Evolutionary conservation across 2,888 invertebrate genomes (phyloP).

Genomic region (Isotomurus palustris): DNA sequence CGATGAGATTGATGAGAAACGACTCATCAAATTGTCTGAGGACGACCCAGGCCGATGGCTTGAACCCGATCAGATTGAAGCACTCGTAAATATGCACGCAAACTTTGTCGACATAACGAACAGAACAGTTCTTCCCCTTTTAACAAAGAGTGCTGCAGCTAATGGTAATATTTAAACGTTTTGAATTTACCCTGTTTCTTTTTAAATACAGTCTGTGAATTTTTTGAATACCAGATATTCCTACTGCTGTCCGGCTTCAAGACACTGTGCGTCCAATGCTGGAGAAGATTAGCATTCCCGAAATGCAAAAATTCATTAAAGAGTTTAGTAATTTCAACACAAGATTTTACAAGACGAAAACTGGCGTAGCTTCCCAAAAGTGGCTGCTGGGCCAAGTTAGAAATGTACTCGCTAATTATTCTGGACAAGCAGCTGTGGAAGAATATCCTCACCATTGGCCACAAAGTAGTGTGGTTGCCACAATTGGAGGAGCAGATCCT

Average conservation of each 20-base stretch:
- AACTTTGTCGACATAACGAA: constrained; percentile 23
- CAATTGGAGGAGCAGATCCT: constrained; percentile 21
- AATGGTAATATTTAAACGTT: too few species aligned
- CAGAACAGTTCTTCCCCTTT: not conserved
- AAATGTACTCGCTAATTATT: not conserved
- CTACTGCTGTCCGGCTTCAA: not conserved
- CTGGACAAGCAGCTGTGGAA: constrained; percentile 4
- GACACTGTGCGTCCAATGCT: not conserved
- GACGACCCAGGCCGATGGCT: constrained; percentile 22
- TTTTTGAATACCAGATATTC: not conserved
- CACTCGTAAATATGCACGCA: constrained; percentile 3
- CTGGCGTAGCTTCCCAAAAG: constrained; percentile 10
- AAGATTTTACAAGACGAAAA: not conserved
- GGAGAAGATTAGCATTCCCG: not conserved
- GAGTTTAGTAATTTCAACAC: not conserved
- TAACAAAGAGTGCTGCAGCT: too few species aligned
- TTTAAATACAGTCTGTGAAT: too few species aligned
- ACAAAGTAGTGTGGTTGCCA: constrained; percentile 23
- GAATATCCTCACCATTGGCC: constrained; percentile 8
- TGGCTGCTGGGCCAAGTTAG: constrained; percentile 4
- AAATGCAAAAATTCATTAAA: not conserved
- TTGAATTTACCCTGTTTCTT: too few species aligned
- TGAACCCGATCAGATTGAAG: constrained; percentile 9
- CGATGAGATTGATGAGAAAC: constrained; percentile 1
- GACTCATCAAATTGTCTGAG: constrained; percentile 23